Percentiles rank a stretch among this genome's conserved stretches.
These are phyloP conservation scores for Sebastes dallii DNA, from an alignment of 2,797 vertebrate genomes.

Conservation along the genomic window DNA sequence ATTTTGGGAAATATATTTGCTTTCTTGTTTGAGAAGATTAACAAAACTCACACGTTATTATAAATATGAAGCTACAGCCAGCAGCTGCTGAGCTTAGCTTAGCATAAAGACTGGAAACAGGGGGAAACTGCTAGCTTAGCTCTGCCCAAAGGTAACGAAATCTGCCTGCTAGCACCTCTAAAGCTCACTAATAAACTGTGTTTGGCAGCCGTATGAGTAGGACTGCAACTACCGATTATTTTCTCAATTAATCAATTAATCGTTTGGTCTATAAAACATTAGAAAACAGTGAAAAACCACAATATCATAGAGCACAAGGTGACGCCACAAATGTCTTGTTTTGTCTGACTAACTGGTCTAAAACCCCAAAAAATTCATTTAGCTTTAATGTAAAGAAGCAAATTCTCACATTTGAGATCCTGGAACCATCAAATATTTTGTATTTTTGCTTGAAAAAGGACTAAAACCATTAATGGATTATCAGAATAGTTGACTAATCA, in stretches of 20 bases:
- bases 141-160: neutral
- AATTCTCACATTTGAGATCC: no score
- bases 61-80: neutral
- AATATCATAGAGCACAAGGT: no score
- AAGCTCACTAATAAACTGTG: neutral
- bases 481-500: neutral
- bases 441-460: neutral
- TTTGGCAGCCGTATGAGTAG: neutral
- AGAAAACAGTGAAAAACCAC: neutral
- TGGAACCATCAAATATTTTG: no score
- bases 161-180: rapidly evolving
- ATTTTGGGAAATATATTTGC: neutral
- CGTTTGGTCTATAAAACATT: neutral
- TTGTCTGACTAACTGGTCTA: no score
- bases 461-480: neutral
- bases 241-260: neutral
- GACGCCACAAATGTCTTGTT: no score
- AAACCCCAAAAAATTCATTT: no score
- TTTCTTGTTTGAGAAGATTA: neutral
- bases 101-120: neutral
- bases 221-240: rapidly evolving
- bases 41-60: neutral
- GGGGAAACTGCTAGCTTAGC: neutral
- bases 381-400: no score
- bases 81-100: neutral